Base-by-base conservation (phyloP, 2,888 invertebrate genomes). In the Dolichomitus sp. region DNA sequence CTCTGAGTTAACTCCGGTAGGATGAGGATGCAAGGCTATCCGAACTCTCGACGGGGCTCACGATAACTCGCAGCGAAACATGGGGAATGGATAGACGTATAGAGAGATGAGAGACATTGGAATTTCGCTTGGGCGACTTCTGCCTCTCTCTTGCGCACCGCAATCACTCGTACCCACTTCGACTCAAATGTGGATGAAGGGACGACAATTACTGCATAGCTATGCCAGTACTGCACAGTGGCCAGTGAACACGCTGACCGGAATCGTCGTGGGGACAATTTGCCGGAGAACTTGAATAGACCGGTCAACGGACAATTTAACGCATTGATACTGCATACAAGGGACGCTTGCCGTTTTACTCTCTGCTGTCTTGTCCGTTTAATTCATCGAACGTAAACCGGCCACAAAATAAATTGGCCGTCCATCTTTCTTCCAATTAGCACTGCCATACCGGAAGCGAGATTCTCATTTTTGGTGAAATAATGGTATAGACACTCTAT, bases 201-300 rank as follows among this genome's bases (percentile, higher is more conserved):
- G 66, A 66, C 23, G 23, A 57, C 66, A 57, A 75, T 75, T 45
- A 57, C 65, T 27, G 52, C 50, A 65, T 7, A n/a, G 52, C 52
- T 52, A 50, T 52, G 50, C 48, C 9, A 33, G 57, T 59, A 33
- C 17, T 37, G 52, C 12, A 50, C 69, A 30, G 52, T 54, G 69
- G 69, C 48, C 63, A 27, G 73, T 61, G 45, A 48, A n/a, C 37
- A 40, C 40, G 33, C 14, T 50, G 63, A 63, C 61, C 37, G 63
- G 48, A 63, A 73, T 73, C 61, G 73, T 63, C 73, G 61, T 50
- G 37, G 61, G 37, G 45, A 74, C 37, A 27, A 14, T 33, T 63
- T 63, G 33, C 17, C 50, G 37, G 23, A 14, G 48, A 63, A 19
- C 14, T 27, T 27, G 40, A 74, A 52, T 63, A 4, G 40, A 63